Evolutionary conservation across 2,797 vertebrate genomes (phyloP), one percentile per base, ranked within the genome.

Genomic region (Poecilia gillii): DNA sequence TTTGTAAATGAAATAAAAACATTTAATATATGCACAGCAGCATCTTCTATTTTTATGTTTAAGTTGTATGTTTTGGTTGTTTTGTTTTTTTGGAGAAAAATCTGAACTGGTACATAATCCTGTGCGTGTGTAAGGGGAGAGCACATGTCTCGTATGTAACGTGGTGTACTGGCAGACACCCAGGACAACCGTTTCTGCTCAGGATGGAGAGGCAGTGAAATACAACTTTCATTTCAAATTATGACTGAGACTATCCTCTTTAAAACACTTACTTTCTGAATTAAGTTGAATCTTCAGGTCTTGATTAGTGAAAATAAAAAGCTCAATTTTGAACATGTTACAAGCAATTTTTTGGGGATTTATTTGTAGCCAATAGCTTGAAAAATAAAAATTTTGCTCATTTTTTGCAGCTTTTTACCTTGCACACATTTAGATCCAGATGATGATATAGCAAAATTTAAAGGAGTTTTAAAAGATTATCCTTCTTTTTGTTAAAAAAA

Each of bases 81-180:
- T 31, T 20, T 66, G 6, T 36, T 36, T 36, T 68, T 64, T 36
- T 18, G 39, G 68, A 31, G n/a, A 28, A 46, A 71, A 13, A 46
- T 45, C 43, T 28, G 14, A 71, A 18, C 68, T 77, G 28, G 75
- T 68, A 59, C 80, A 75, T 85, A 78, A 84, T 83, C 47, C 66
- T 55, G 13, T 28, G 73, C 64, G 78, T 76, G 74, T 28, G 31
- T 53, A 77, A 73, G 81, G 81, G 53, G 43, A 31, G 87, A 92
- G 90, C 89, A 92, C 93, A 92, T 92, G 91, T 90, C 89, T 87
- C 77, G 79, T 79, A 87, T 91, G 87, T 81, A 92, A 72, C 82
- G 78, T 90, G 90, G 85, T 87, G 76, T 87, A 76, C 55, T 92
- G 90, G 91, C 84, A 23, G 82, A 79, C 80, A 86, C 83, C 86